Evolutionary conservation across 1,140 invertebrate genomes (phyloP), one percentile per base, ranked within the genome.

Genomic region (Drosophila chauvacae): DNA sequence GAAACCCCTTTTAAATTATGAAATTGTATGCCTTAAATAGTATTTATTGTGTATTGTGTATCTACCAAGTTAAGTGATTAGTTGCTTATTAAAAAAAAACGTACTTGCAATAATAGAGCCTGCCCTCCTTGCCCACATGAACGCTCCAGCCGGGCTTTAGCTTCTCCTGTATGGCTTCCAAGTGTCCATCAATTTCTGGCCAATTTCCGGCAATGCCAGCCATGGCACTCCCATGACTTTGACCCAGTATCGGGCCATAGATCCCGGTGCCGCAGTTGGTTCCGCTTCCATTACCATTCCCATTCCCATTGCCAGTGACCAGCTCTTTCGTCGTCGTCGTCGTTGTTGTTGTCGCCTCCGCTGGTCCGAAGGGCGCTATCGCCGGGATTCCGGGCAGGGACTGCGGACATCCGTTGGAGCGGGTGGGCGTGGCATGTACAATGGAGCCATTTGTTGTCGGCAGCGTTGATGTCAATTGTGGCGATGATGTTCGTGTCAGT

Each of bases 101-200:
- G 95, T 93, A 96, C 96, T 96, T 96, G 96, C 95, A 96, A 94
- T 96, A 96, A 93, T 96, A 96, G 53, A 96, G 94, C 65, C 96
- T 93, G 55, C 95, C 95, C 82, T 96, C 95, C 75, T 95, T 95
- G 78, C 94, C 95, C n/a, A 94, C 93, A 90, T 96, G 95, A 7
- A 95, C 95, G 7, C 95, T 96, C 95, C 96, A 96, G 79, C 95
- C 95, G 61, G 94, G 93, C 80, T 95, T 95, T 33, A 95, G 91
- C 65, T 93, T 93, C 18, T 92, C 91, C 69, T 94, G 94, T 37
- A 94, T 81, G 60, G 91, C 92, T 72, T 94, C 94, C 80, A 95
- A 83, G 61, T 92, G 90, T 64, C 90, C 78, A 81, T 90, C 91
- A 78, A 92, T 87, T 80, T 92, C 85, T 50, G 75, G 69, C 91